Base-by-base conservation (phyloP, 2,888 invertebrate species). In the Leptogaster cylindrica region DNA sequence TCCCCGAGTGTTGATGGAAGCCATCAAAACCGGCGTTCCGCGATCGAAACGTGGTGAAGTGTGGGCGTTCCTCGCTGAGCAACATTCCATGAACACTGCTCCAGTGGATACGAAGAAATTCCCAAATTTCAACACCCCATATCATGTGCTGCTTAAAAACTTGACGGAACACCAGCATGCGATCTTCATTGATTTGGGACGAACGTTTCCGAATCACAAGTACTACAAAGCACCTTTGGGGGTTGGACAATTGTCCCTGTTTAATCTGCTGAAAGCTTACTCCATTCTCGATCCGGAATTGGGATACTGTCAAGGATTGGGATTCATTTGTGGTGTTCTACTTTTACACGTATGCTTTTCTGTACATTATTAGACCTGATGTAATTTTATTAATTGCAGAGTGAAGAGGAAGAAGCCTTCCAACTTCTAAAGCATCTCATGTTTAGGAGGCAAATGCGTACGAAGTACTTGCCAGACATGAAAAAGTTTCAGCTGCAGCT, bases 81-180 rank as follows among this genome's bases (percentile, higher is more conserved):
- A 95, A 77, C 89, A 89, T 75, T 87, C 88, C 69, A 83, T 88
- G 61, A 87, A 89, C 67, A 83, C 86, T 3, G 87, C 89, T 0
- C 90, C 91, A 0, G 87, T 91, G 0, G 91, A 92, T 73, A 83
- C 84, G 0, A 83, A 83, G 36, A 83, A 84, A 10, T 90, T 87
- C 75, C 92, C 93, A 0, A 87, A 89, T 74, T 92, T 90, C 78
- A 87, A 89, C 77, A 86, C 89, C 2, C 87, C 92, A 0, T 97
- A 96, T 78, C 87, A 88, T 36, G 84, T 90, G 0, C 83, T 97
- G 3, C 82, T 96, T 18, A 89, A 90, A 39, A 92, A 93, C 70
- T 85, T 97, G 10, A 96, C 97, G 0, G 93, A 95, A 20, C 95
- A 97, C 75, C 97, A 97, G 77, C 97, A 97, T 78, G 95, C 96